Conservation (phyloP, 92 coral and sea anemone genomes). For the Palythoa caribaeorum region DNA sequence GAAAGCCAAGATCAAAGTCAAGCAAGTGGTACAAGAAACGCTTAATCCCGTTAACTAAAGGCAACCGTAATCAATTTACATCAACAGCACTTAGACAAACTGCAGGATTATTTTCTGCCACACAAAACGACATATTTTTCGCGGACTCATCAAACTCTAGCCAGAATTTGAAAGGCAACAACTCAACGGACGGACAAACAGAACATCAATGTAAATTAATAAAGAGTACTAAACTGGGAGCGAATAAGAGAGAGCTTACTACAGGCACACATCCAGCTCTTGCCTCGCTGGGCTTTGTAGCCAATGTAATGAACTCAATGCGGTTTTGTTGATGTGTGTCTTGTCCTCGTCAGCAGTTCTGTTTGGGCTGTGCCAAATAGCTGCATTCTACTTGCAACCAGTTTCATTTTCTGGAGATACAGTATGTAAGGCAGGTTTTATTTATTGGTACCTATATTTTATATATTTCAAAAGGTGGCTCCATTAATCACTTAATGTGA, state of each 20-base stretch:
- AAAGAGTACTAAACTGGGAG: neutral
- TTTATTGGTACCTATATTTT: neutral
- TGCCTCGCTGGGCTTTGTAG: neutral
- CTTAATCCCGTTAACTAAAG: too few relatives aligned
- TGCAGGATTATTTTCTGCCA: too few relatives aligned
- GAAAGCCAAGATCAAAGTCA: too few relatives aligned
- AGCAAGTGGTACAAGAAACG: too few relatives aligned
- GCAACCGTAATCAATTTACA: too few relatives aligned
- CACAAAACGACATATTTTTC: too few relatives aligned
- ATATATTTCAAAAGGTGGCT: neutral
- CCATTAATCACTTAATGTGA: slow-evolving; percentile 10
- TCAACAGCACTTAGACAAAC: too few relatives aligned
- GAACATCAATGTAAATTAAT: neutral
- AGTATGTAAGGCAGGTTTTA: slow-evolving; percentile 38
- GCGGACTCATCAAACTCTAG: too few relatives aligned
- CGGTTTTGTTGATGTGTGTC: slow-evolving; percentile 23
- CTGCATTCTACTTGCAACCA: slow-evolving; percentile 11
- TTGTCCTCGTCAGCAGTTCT: slow-evolving; percentile 38
- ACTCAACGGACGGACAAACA: too few relatives aligned
- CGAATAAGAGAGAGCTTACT: too few relatives aligned
- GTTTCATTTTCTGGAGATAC: slow-evolving; percentile 39
- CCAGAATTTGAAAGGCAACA: too few relatives aligned
- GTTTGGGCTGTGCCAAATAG: neutral
- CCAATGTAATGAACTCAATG: neutral
- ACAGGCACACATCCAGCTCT: too few relatives aligned